Percentiles rank a stretch among this genome's conserved stretches.
Evolutionary conservation across 2,888 invertebrate species (phyloP).

Genomic region (Trilocha varians): DNA sequence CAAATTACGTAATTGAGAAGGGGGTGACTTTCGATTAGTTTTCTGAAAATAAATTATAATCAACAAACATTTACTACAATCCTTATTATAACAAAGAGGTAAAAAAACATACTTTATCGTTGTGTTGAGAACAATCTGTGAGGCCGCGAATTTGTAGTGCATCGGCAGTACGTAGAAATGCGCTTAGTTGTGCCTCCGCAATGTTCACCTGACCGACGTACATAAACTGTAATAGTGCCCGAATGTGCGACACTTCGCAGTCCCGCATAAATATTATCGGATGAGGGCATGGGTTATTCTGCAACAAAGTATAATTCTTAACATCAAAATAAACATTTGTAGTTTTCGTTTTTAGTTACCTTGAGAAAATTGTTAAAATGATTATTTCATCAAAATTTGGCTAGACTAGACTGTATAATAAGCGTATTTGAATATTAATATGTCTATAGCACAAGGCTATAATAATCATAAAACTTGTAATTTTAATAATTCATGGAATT

Average conservation of each 20-base stretch:
- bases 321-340: too few relatives aligned
- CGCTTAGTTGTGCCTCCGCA: conserved; percentile 83
- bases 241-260: conserved; percentile 84
- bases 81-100: too few relatives aligned
- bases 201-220: conserved; percentile 90
- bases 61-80: too few relatives aligned
- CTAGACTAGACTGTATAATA: neutral
- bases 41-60: conserved; percentile 44
- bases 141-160: conserved; percentile 85
- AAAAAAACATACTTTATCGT: conserved; percentile 50
- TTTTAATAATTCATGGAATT: conserved; percentile 4
- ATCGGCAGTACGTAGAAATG: conserved; percentile 84
- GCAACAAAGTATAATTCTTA: conserved; percentile 36
- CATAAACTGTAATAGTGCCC: conserved; percentile 87
- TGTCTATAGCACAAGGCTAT: neutral
- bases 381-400: neutral
- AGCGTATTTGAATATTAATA: conserved; percentile 7
- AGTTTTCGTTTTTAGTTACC: neutral
- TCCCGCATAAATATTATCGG: conserved; percentile 90
- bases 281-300: conserved; percentile 89
- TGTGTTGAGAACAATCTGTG: conserved; percentile 78
- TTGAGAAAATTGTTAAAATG: neutral
- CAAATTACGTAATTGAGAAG: conserved; percentile 71
- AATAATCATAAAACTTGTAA: neutral
- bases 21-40: conserved; percentile 67